Base-by-base conservation (phyloP, 2,888 invertebrate genomes). In the Pharmacophagus antenor region DNA sequence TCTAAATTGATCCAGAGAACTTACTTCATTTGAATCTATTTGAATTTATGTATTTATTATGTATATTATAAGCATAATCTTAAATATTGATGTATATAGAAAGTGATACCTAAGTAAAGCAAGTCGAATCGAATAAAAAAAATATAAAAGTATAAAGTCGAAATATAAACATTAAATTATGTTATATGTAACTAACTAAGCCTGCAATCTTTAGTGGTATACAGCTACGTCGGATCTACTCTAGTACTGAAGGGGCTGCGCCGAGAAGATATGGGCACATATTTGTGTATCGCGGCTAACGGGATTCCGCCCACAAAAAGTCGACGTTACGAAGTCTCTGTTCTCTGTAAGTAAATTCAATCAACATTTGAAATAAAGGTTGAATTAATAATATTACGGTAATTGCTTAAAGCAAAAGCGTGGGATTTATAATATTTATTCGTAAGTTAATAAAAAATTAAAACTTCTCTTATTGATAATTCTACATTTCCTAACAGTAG, bases 231-330 rank as follows among this genome's bases (percentile, higher is more conserved):
- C 67, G 95, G 96, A 0, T 94, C 95, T 66, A 93, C 92, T 25
- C 88, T 97, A 67, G 82, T 93, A 41, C 85, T 96, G 71, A 93
- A 92, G 70, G 94, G 94, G 68, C 93, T 96, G 20, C 94, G 94
- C 71, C 92, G 96, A 44, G 92, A 93, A 8, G 96, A 97, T 80
- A 98, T 97, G 95, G 98, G 96, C 22, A 92, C 94, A 41, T 97
- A 96, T 79, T 89, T 95, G 62, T 97, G 97, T 85, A 96, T 96
- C 69, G 96, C 96, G 31, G 94, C 94, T 63, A 97, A 96, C 80
- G 94, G 95, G 21, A 92, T 97, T 27, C 96, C 96, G 20, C 97
- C 96, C 5, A 92, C 94, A 48, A 94, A 96, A 77, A 96, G 95
- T 90, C 95, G 96, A 71, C 92, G 95, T 64, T 96, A 96, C 82